A percentile compares a stretch with the other conserved stretches of the same genome.
Evolutionary conservation across 2,113 vertebrate species (phyloP).

Genomic region (Tauraco erythrolophus): DNA sequence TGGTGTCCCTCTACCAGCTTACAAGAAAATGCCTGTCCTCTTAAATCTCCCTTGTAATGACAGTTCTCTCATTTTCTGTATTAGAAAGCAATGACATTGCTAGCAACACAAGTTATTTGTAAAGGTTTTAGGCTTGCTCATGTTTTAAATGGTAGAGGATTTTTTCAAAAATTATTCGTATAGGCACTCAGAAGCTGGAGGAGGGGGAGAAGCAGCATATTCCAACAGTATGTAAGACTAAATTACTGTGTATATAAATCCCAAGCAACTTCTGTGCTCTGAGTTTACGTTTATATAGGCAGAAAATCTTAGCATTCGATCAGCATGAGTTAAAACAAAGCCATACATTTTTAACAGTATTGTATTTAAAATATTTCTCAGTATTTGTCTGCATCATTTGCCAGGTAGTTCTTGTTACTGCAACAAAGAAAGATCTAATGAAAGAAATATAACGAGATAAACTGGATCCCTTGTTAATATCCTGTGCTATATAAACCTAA

Average conservation of each 20-base stretch:
- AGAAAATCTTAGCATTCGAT: neutral
- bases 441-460: neutral
- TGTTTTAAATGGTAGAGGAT: neutral
- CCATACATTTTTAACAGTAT: neutral
- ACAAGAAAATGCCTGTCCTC: neutral
- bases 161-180: neutral
- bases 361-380: neutral
- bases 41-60: neutral
- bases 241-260: neutral
- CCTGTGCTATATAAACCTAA: neutral
- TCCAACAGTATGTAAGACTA: neutral
- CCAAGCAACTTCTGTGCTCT: neutral
- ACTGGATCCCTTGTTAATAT: neutral
- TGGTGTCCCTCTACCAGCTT: neutral
- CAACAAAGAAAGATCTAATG: neutral
- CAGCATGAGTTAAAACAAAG: neutral
- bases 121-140: neutral
- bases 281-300: neutral
- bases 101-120: neutral
- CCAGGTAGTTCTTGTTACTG: neutral
- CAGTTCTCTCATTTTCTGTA: neutral
- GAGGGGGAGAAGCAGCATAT: neutral
- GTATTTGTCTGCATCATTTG: neutral
- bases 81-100: neutral
- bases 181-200: neutral